phyloP scores from a whole-genome alignment of 2,888 invertebrate genomes.

The Calameuta filiformis region DNA sequence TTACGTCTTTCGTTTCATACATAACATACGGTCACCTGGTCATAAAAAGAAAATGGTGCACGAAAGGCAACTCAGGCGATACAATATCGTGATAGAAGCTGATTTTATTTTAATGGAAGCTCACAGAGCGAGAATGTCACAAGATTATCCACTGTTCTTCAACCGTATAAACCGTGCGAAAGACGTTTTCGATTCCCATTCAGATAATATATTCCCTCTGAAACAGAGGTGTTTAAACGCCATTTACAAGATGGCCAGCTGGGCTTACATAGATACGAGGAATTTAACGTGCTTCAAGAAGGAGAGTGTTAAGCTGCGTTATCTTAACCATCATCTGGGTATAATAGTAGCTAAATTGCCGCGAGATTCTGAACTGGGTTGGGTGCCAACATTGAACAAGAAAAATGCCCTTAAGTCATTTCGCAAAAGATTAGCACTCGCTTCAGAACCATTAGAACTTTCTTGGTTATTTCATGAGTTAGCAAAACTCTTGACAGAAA shows the following conservation, averaged over 20 bases:
- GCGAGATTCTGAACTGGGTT: constrained; percentile 50
- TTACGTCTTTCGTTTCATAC: constrained; percentile 63
- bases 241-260: constrained; percentile 64
- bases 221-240: constrained; percentile 59
- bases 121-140: constrained; percentile 47
- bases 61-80: constrained; percentile 52
- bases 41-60: constrained; percentile 49
- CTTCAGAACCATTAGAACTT: constrained; percentile 62
- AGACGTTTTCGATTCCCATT: constrained; percentile 62
- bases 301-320: constrained; percentile 26
- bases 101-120: constrained; percentile 58
- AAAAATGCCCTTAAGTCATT: constrained; percentile 37
- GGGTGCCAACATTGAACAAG: constrained; percentile 37
- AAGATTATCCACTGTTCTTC: constrained; percentile 49
- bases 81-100: constrained; percentile 61
- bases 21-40: constrained; percentile 53
- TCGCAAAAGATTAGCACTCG: constrained; percentile 47
- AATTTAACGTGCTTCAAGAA: constrained; percentile 47
- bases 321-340: constrained; percentile 52
- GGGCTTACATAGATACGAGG: constrained; percentile 64
- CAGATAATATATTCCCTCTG: constrained; percentile 61
- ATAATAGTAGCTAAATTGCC: constrained; percentile 42
- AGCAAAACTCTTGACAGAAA: constrained; percentile 60
- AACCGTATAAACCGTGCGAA: constrained; percentile 62
- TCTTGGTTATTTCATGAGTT: constrained; percentile 68